Evolutionary conservation across 1,140 invertebrate genomes (phyloP), one percentile per base, ranked within the genome.

Genomic region (Hylaeus volcanicus): DNA sequence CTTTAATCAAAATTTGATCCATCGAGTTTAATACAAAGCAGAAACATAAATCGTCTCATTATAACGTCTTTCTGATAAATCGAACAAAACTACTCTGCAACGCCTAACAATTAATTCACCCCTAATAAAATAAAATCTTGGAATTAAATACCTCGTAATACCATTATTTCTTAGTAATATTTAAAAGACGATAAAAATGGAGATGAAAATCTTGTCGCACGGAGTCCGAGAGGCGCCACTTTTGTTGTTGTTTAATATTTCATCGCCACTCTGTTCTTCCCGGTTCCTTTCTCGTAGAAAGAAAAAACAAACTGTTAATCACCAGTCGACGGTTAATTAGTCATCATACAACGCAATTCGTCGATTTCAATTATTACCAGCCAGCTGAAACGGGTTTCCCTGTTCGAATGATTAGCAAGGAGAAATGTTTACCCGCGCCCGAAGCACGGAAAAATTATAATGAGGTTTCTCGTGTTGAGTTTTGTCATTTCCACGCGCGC

Each of bases 301-400:
- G 71, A 53, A 37, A 53, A 72, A 78, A 53, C 60, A 77, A 77
- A 70, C 58, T 41, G 48, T 63, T 26, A 26, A 71, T 53, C 68
- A 55, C 15, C 37, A 15, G 43, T 9, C 43, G 43, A 63, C 58
- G 53, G 45, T 63, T 78, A 78, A 64, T 72, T 78, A 63, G 48
- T 53, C 70, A 41, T 26, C 45, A n/a, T 48, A 53, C 48, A 14
- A 60, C 26, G 60, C 64, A 76, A 76, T 76, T 48, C 58, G 11
- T 58, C 43, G 74, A 68, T 68, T 72, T 74, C 65, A 73, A 73
- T 56, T 56, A 65, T 56, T 37, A 15, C 51, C 26, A 26, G n/a
- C 3, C 43, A 0, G 8, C 9, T 5, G 26, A n/a, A 39, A 55
- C 5, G 12, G 51, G 14, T 48, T 74, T 39, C 37, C 48, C 2